A percentile compares a stretch with the other conserved stretches of the same genome.
Conservation (phyloP, 2,888 invertebrate genomes). For the Cinara cedri region DNA sequence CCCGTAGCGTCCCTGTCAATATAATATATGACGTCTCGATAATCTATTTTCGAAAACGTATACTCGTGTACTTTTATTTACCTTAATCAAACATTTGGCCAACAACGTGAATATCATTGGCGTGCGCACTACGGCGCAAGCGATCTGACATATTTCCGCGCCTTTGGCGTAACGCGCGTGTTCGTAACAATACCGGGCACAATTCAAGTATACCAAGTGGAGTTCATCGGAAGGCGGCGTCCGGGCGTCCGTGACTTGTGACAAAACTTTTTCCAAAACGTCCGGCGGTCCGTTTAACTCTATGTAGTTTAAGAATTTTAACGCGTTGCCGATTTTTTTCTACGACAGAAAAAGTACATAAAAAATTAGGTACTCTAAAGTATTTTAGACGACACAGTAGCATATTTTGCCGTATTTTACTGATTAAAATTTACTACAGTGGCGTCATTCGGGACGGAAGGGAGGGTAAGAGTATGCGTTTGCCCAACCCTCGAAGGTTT, state of each 20-base stretch:
- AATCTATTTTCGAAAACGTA: too few relatives aligned
- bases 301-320: slow-evolving; percentile 19
- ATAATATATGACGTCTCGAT: too few relatives aligned
- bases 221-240: not conserved
- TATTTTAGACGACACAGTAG: too few relatives aligned
- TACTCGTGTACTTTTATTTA: not conserved
- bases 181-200: not conserved
- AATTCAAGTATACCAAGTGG: slow-evolving; percentile 24
- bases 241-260: not conserved
- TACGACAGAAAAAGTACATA: not conserved
- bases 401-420: too few relatives aligned
- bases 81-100: slow-evolving; percentile 37
- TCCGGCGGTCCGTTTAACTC: not conserved
- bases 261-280: slow-evolving; percentile 1
- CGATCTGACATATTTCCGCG: slow-evolving; percentile 34
- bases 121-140: slow-evolving; percentile 10
- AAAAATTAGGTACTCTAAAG: too few relatives aligned
- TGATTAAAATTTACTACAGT: too few relatives aligned
- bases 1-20: too few relatives aligned
- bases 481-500: too few relatives aligned
- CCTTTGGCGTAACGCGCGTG: slow-evolving; percentile 16
- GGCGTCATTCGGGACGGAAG: too few relatives aligned
- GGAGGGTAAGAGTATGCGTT: too few relatives aligned
- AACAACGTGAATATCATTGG: slow-evolving; percentile 7
- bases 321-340: not conserved